Evolutionary conservation across 2,113 vertebrate species (phyloP).

Genomic region (Antidorcas marsupialis): DNA sequence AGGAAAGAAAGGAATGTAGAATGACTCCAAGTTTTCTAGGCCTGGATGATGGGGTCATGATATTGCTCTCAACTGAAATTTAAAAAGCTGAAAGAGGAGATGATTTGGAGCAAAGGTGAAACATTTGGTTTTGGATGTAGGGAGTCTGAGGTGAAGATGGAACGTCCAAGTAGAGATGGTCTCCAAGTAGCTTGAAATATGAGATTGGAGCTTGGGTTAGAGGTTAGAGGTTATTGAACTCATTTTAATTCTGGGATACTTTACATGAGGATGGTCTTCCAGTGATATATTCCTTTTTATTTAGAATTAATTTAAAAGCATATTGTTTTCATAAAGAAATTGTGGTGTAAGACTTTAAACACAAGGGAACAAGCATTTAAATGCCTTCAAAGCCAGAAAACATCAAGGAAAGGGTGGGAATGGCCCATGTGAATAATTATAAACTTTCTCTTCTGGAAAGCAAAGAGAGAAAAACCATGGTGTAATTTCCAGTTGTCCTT

Average conservation of each 20-base stretch:
- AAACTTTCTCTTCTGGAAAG: conserved; percentile 63
- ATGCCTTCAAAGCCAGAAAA: conserved; percentile 62
- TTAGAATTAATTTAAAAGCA: conserved; percentile 60
- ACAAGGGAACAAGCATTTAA: conserved; percentile 41
- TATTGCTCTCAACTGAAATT: background rate
- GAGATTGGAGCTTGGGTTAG: background rate
- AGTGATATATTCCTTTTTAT: conserved; percentile 55
- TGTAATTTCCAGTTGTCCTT: conserved; percentile 60
- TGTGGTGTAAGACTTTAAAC: conserved; percentile 51
- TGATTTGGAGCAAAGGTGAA: conserved; percentile 8
- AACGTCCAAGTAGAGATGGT: conserved; percentile 2
- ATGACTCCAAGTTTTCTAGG: background rate
- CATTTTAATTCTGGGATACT: conserved; percentile 54
- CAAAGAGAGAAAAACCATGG: conserved; percentile 48
- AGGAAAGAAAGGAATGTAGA: background rate
- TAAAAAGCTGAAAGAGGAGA: background rate
- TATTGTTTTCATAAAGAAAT: conserved; percentile 66
- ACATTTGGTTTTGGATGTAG: background rate
- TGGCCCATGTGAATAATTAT: conserved; percentile 64
- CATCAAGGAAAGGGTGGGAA: conserved; percentile 59
- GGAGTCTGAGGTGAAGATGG: background rate
- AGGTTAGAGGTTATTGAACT: conserved; percentile 36
- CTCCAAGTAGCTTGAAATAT: conserved; percentile 33
- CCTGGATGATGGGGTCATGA: background rate
- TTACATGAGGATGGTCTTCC: conserved; percentile 31